Evolutionary conservation across 2,888 invertebrate species (phyloP).

Genomic region (Hydrotaea diabolus): DNA sequence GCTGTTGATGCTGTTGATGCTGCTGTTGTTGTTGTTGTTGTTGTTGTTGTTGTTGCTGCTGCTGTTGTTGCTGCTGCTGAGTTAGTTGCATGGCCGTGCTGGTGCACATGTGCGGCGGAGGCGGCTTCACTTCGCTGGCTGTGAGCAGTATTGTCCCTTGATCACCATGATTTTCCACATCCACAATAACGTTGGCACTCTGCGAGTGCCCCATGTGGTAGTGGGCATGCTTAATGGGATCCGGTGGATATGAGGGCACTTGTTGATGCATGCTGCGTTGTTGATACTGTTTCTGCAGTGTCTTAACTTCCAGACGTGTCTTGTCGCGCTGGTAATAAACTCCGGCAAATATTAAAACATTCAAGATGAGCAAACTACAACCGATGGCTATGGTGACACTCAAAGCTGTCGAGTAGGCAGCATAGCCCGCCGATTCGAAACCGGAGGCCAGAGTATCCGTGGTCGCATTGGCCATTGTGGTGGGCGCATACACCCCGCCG

Average conservation of each 20-base stretch:
- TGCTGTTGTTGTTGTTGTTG: slow-evolving; percentile 80
- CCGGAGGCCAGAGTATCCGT: slow-evolving; percentile 88
- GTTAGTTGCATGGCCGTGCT: slow-evolving; percentile 69
- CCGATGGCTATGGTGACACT: slow-evolving; percentile 97
- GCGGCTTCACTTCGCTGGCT: slow-evolving; percentile 82
- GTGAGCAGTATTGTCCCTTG: slow-evolving; percentile 82
- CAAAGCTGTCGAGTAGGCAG: slow-evolving; percentile 93
- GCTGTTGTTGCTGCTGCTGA: slow-evolving; percentile 82
- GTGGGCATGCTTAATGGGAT: slow-evolving; percentile 91
- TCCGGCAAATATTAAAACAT: slow-evolving; percentile 95
- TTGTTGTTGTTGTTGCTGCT: slow-evolving; percentile 74
- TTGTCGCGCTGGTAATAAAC: slow-evolving; percentile 96
- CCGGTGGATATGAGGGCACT: slow-evolving; percentile 83
- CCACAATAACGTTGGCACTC: slow-evolving; percentile 90
- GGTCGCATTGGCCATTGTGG: slow-evolving; percentile 84
- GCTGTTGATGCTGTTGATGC: too few relatives aligned
- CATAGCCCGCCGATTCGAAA: slow-evolving; percentile 92
- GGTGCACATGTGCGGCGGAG: slow-evolving; percentile 84
- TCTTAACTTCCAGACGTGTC: slow-evolving; percentile 84
- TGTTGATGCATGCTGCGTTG: slow-evolving; percentile 86
- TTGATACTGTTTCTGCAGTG: slow-evolving; percentile 85
- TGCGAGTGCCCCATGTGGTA: slow-evolving; percentile 89
- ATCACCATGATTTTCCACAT: slow-evolving; percentile 88
- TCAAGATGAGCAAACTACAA: slow-evolving; percentile 93
- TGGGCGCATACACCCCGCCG: slow-evolving; percentile 81